Conservation (phyloP, 2,888 invertebrate genomes). For the Cryptocheilus praepositus region DNA sequence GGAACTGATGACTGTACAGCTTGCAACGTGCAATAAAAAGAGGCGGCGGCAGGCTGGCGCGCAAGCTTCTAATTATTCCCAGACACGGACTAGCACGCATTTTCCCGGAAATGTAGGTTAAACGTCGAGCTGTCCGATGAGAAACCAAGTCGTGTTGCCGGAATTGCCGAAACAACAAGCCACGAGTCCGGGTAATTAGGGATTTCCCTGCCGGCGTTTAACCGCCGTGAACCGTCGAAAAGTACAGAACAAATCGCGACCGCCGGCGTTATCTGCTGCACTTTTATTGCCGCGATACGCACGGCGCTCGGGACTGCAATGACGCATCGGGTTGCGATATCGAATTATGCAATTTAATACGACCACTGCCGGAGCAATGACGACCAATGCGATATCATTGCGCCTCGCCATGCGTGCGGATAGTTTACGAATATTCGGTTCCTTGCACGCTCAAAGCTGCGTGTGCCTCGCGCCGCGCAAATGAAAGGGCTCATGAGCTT, state of each 20-base stretch:
- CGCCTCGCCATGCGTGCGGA: too few species aligned
- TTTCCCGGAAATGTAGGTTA: conserved; percentile 50
- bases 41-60: conserved; percentile 6
- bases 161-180: conserved; percentile 42
- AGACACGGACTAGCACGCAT: conserved; percentile 45
- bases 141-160: conserved; percentile 19
- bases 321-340: too few species aligned
- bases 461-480: too few species aligned
- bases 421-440: too few species aligned
- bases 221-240: conserved; percentile 12
- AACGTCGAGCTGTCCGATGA: conserved; percentile 42
- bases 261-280: not conserved
- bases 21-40: conserved; percentile 32
- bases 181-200: conserved; percentile 42
- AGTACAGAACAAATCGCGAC: conserved; percentile 19
- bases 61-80: conserved; percentile 50
- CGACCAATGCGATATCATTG: too few species aligned
- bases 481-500: too few species aligned
- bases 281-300: conserved; percentile 28
- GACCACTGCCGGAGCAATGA: too few species aligned
- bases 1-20: conserved; percentile 29
- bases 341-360: too few species aligned
- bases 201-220: conserved; percentile 20
- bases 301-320: too few species aligned
- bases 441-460: too few species aligned